Evolutionary conservation across 1,140 invertebrate species (phyloP).

Genomic region (Drosophila pseudoobscura): DNA sequence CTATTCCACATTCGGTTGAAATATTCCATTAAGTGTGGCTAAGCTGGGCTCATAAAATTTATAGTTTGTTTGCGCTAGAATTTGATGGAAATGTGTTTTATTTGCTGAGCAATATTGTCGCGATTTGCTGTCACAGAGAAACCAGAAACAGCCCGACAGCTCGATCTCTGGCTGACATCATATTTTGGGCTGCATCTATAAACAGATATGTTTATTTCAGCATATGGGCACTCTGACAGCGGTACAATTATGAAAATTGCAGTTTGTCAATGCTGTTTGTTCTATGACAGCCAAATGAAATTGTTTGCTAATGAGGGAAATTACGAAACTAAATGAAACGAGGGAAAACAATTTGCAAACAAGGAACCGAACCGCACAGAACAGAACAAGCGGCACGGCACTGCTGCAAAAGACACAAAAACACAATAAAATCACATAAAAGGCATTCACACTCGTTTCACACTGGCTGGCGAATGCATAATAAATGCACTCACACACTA

Average conservation of each 20-base stretch:
- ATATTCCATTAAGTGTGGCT: conserved; percentile 32
- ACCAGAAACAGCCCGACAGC: conserved; percentile 13
- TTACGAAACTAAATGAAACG: conserved; percentile 50
- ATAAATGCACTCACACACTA: conserved; percentile 49
- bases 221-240: conserved; percentile 21
- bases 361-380: neutral
- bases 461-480: conserved; percentile 31
- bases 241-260: conserved; percentile 63
- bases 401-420: conserved; percentile 29
- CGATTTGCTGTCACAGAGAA: conserved; percentile 46
- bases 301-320: conserved; percentile 57
- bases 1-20: conserved; percentile 38
- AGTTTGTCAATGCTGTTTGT: conserved; percentile 24
- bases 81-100: conserved; percentile 62
- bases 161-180: conserved; percentile 51
- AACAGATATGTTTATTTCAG: conserved; percentile 45
- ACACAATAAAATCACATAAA: conserved; percentile 68
- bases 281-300: conserved; percentile 41
- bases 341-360: conserved; percentile 33
- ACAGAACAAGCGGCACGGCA: conserved; percentile 10
- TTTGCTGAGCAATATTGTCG: conserved; percentile 40
- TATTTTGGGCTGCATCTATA: conserved; percentile 18
- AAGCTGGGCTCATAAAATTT: conserved; percentile 37
- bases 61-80: conserved; percentile 60
- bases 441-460: conserved; percentile 60